phyloP scores from a whole-genome alignment of 2,113 vertebrate genomes.

The Cathartes aura region DNA sequence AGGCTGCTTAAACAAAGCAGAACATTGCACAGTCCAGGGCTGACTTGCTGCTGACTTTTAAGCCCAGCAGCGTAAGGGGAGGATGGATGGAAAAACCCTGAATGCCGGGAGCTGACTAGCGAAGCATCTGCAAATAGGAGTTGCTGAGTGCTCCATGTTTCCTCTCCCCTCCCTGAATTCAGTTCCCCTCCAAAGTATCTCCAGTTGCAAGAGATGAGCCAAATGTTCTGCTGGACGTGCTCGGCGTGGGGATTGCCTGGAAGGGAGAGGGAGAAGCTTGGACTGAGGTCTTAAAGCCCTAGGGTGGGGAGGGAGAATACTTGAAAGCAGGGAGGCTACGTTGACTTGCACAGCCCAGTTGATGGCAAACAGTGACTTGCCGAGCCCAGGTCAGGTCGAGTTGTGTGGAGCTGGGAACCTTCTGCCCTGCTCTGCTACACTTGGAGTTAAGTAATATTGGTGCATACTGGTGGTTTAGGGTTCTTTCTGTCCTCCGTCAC shows the following conservation, averaged over 20 bases:
- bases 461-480: neutral
- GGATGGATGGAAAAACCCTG: neutral
- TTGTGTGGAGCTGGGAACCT: neutral
- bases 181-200: neutral
- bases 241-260: neutral
- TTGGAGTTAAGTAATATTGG: accelerated
- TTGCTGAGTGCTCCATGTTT: neutral
- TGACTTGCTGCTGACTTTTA: neutral
- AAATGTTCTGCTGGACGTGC: neutral
- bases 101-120: neutral
- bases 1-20: neutral
- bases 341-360: neutral
- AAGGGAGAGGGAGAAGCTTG: neutral
- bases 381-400: neutral
- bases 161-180: neutral
- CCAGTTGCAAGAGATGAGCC: neutral
- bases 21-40: neutral
- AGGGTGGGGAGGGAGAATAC: neutral
- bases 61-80: neutral
- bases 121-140: neutral
- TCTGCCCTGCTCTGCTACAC: accelerated
- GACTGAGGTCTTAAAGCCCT: neutral
- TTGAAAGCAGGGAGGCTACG: neutral
- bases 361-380: neutral
- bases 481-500: neutral